Evolutionary conservation across 1,140 invertebrate species (phyloP).

Genomic region (Drosophila micromelanica): DNA sequence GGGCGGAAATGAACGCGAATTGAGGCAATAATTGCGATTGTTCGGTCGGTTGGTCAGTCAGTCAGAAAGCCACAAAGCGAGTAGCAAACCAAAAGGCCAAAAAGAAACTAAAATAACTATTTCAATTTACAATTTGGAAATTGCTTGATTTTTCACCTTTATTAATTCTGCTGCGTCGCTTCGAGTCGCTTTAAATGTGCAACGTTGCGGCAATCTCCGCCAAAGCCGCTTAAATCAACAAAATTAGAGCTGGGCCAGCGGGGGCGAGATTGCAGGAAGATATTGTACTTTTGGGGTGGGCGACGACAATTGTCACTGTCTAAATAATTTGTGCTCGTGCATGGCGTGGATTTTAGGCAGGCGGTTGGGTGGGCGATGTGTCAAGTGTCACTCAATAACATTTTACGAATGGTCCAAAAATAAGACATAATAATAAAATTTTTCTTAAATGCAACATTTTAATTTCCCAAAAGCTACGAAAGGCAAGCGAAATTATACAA

Average conservation of each 20-base stretch:
- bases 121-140: conserved; percentile 36
- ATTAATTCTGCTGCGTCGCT: conserved; percentile 31
- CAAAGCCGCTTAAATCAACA: conserved; percentile 67
- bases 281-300: not conserved
- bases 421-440: conserved; percentile 77
- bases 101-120: conserved; percentile 32
- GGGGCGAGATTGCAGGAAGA: not conserved
- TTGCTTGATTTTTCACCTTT: conserved; percentile 49
- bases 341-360: too few relatives aligned
- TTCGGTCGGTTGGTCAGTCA: conserved; percentile 33
- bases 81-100: not conserved
- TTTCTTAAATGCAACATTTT: conserved; percentile 72
- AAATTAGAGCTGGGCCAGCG: conserved; percentile 42
- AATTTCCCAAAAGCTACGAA: conserved; percentile 53
- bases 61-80: conserved; percentile 10
- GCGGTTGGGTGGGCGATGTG: conserved; percentile 21
- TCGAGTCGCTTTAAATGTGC: conserved; percentile 30
- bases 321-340: conserved; percentile 51
- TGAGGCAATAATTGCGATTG: conserved; percentile 65
- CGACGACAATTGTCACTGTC: conserved; percentile 60
- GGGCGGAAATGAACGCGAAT: conserved; percentile 72
- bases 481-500: conserved; percentile 64
- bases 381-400: conserved; percentile 77
- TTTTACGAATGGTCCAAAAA: conserved; percentile 50
- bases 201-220: conserved; percentile 36